Evolutionary conservation across 1,140 invertebrate species (phyloP).

Genomic region (Scaptomyza hsui): DNA sequence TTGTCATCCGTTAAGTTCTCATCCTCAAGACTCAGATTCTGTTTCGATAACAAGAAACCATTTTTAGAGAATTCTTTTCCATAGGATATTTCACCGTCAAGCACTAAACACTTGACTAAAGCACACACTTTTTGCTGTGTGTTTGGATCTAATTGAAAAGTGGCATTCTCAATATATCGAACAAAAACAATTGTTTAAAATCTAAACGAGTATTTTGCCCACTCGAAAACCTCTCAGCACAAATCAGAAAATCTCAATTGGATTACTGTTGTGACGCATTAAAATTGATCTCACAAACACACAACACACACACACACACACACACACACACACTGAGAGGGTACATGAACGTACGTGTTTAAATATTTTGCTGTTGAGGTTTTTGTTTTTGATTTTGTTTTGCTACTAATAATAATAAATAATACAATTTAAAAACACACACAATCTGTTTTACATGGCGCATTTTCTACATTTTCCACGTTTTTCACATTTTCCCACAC

Average conservation of each 20-base stretch:
- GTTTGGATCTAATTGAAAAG: too few species aligned
- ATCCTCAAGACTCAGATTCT: too few species aligned
- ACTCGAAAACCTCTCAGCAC: neutral
- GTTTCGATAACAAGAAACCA: too few species aligned
- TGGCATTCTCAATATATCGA: conserved; percentile 10
- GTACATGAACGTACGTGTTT: neutral
- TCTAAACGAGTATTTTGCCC: conserved; percentile 18
- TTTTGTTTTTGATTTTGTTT: too few species aligned
- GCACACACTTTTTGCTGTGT: too few species aligned
- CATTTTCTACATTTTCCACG: conserved; percentile 1
- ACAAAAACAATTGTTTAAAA: conserved; percentile 19
- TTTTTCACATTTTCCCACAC: conserved; percentile 28
- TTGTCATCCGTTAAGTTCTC: too few species aligned
- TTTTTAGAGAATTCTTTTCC: too few species aligned
- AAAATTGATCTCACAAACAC: neutral
- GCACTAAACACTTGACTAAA: too few species aligned
- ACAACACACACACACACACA: neutral
- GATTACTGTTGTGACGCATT: conserved; percentile 30
- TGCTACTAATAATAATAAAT: conserved; percentile 27
- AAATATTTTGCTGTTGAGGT: conserved; percentile 4
- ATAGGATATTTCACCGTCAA: too few species aligned
- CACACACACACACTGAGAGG: neutral
- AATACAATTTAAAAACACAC: conserved; percentile 33
- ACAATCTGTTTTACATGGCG: conserved; percentile 23
- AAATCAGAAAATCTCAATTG: conserved; percentile 24